These are phyloP conservation scores for Rhinella marina DNA, from an alignment of 2,797 vertebrate genomes.

Conservation along the genomic window DNA sequence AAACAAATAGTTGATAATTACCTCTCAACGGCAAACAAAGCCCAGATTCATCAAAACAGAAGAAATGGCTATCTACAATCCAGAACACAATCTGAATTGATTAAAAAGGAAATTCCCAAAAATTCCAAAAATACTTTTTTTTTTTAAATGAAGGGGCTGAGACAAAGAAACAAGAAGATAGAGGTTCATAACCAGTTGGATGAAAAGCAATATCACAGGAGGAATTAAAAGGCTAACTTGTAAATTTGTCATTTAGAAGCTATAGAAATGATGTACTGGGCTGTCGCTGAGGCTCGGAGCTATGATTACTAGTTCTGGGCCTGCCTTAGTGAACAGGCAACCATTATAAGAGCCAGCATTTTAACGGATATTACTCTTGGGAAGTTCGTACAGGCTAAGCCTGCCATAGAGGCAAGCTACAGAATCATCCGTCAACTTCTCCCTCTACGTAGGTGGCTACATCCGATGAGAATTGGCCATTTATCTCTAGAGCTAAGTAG, in stretches of 20 bases:
- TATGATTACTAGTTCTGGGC: conserved; percentile 28
- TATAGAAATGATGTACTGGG: conserved; percentile 17
- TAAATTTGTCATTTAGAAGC: conserved; percentile 20
- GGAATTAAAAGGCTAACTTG: conserved; percentile 34
- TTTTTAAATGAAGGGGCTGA: neutral
- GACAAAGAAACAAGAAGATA: neutral
- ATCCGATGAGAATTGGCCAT: conserved; percentile 11
- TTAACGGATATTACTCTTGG: conserved; percentile 16
- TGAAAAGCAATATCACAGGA: neutral
- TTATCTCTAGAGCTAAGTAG: neutral
- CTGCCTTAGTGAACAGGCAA: conserved; percentile 5
- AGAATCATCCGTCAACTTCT: conserved; percentile 7
- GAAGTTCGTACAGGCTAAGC: neutral
- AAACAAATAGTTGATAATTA: conserved; percentile 46
- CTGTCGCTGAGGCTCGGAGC: neutral
- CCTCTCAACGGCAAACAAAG: conserved; percentile 14
- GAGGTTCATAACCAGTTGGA: neutral
- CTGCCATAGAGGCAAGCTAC: neutral
- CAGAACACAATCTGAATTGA: neutral
- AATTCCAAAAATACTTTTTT: neutral
- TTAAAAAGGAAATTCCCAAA: neutral
- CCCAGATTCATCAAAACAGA: conserved; percentile 16
- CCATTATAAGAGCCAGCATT: neutral
- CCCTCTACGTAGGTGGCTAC: conserved; percentile 24
- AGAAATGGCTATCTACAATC: neutral